Evolutionary conservation across 2,888 invertebrate species (phyloP), one percentile per base, ranked within the genome.

Genomic region (Arctia plantaginis): DNA sequence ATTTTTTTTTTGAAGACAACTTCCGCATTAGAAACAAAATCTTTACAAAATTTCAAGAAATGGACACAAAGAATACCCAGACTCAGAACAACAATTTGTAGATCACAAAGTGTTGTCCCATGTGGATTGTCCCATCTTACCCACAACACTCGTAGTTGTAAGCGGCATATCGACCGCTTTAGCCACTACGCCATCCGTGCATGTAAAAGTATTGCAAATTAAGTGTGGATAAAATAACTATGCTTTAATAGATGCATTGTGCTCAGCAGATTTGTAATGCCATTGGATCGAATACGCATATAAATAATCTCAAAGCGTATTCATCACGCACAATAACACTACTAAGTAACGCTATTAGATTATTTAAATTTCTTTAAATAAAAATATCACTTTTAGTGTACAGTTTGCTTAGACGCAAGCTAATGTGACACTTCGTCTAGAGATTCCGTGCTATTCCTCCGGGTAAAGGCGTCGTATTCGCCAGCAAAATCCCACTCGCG

Each of bases 401-500:
- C 4, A 59, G 27, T 59, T 59, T 13, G 18, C 55, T n/a, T 30
- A 23, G 7, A 3, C 18, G 6, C 3, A 20, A 13, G 30, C 44
- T 85, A 93, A 76, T 93, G 90, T 0, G 91, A 92, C 12, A 91
- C 88, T 30, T 92, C 89, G 65, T 93, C 93, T 8, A 91, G 77
- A 0, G 92, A 91, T 18, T 88, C 87, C 2, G 85, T 74, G 81
- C 93, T 92, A 71, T 80, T 84, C 15, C 88, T 83, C 18, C 89
- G 87, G 18, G 87, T 86, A 62, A 76, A 77, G 0, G 83, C 85
- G 65, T 89, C 89, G 69, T 84, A 82, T 64, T 94, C 93, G 4
- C 89, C 83, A 20, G 91, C 85, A 84, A 95, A 95, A 83, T 90
- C 89, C 92, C 92, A 95, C 82, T 97, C 97, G 77, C 96, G 96